Evolutionary conservation across 2,888 invertebrate genomes (phyloP).

Genomic region (Myopa tessellatipennis): DNA sequence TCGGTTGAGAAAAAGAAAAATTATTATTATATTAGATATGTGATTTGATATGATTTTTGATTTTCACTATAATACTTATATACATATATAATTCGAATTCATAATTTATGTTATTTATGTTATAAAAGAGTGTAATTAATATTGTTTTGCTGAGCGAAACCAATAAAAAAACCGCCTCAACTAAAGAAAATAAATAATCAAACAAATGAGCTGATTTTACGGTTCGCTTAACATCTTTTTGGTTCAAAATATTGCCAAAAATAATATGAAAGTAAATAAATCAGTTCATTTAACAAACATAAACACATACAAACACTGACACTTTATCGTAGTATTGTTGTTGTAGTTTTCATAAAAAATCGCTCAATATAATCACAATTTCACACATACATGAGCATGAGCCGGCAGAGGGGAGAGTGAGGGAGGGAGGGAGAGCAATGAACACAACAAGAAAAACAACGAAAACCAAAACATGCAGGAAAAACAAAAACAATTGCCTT

Average conservation of each 20-base stretch:
- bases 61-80: too few relatives aligned
- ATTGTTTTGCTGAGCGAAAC: too few relatives aligned
- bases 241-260: slow-evolving; percentile 30
- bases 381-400: slow-evolving; percentile 24
- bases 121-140: too few relatives aligned
- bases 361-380: slow-evolving; percentile 21
- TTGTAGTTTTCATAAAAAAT: slow-evolving; percentile 34
- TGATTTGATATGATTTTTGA: too few relatives aligned
- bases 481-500: too few relatives aligned
- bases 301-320: neutral
- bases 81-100: too few relatives aligned
- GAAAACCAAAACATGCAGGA: neutral
- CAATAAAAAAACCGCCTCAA: too few relatives aligned
- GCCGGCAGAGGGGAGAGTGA: neutral
- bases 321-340: neutral
- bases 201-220: slow-evolving; percentile 18
- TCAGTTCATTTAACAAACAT: slow-evolving; percentile 9
- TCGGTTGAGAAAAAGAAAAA: too few relatives aligned
- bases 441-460: neutral
- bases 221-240: slow-evolving; percentile 2
- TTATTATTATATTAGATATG: too few relatives aligned
- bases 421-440: neutral
- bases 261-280: slow-evolving; percentile 29
- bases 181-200: slow-evolving; percentile 6
- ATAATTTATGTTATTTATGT: too few relatives aligned